Base-by-base conservation (phyloP, 2,113 vertebrate genomes). In the Edolisoma coerulescens region DNA sequence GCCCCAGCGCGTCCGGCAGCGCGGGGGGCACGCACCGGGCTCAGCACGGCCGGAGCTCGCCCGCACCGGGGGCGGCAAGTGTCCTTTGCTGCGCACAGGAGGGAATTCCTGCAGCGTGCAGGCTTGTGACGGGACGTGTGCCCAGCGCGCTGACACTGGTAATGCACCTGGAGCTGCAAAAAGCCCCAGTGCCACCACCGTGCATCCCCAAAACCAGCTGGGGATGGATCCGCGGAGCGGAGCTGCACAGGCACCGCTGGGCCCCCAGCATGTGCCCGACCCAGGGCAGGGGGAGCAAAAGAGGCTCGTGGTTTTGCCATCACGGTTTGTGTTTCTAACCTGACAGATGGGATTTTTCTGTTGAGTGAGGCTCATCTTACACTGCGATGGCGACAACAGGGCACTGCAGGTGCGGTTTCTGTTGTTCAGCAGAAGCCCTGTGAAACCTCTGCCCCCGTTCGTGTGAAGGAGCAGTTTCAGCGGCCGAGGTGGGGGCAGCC, bases 21-120 rank as follows among this genome's bases (percentile, higher is more conserved):
- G n/a, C n/a, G n/a, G n/a, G n/a, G n/a, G n/a, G n/a, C 7, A 0
- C 7, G 41, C 26, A 2, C 11, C 0, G 79, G 64, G 69, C 5
- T 1, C 13, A 2, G 65, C 76, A 1, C 0, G 3, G 56, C 56
- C 4, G 1, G 19, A 42, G 44, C 71, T 35, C 8, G 0, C 9
- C n/a, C 49, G 0, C 1, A 7, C 7, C 16, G 3, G 3, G 35
- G 1, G n/a, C 5, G 44, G 32, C 53, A 2, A 37, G 35, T 0
- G 57, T 22, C 28, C 83, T 61, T 8, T 0, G 22, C 59, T 27
- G 33, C 1, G 1, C 4, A 0, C 32, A 0, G 15, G 4, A 17
- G 17, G 86, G 41, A 61, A 30, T 2, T 63, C 30, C 44, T 20
- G 63, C 45, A 1, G 3, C 19, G 63, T 2, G 3, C 21, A 1